Conservation (phyloP, 2,113 vertebrate genomes). For the Brachyhypopomus gauderio region DNA sequence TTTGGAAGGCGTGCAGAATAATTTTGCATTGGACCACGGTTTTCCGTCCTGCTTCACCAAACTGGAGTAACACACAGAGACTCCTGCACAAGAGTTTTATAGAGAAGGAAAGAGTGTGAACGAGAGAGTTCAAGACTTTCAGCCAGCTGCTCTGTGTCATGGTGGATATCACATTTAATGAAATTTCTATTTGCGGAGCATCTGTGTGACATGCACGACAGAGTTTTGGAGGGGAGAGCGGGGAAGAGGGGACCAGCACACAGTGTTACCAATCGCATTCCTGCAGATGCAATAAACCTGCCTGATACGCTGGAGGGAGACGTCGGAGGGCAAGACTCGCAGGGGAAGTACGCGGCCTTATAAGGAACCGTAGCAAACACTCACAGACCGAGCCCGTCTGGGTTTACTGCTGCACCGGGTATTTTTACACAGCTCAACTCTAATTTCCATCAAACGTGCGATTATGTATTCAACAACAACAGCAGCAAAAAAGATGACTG, state of each 20-base stretch:
- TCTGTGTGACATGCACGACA: slow-evolving; percentile 41
- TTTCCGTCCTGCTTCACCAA: background rate
- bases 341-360: background rate
- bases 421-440: background rate
- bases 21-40: too few relatives aligned
- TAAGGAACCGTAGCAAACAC: background rate
- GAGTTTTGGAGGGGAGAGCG: slow-evolving; percentile 37
- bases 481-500: background rate
- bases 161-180: slow-evolving; percentile 52
- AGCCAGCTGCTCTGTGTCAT: slow-evolving; percentile 45
- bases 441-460: background rate
- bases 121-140: background rate
- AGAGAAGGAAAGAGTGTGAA: background rate
- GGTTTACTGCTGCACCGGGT: background rate
- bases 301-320: background rate
- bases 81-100: background rate
- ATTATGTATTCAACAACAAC: slow-evolving; percentile 1
- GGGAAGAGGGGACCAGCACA: slow-evolving; percentile 28
- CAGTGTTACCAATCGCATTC: slow-evolving; percentile 31
- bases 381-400: background rate
- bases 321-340: background rate
- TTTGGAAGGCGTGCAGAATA: background rate
- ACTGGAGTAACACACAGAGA: background rate
- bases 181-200: slow-evolving; percentile 54
- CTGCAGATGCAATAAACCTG: slow-evolving; percentile 17